Conservation (phyloP, 2,113 vertebrate species). For the Excalfactoria chinensis region DNA sequence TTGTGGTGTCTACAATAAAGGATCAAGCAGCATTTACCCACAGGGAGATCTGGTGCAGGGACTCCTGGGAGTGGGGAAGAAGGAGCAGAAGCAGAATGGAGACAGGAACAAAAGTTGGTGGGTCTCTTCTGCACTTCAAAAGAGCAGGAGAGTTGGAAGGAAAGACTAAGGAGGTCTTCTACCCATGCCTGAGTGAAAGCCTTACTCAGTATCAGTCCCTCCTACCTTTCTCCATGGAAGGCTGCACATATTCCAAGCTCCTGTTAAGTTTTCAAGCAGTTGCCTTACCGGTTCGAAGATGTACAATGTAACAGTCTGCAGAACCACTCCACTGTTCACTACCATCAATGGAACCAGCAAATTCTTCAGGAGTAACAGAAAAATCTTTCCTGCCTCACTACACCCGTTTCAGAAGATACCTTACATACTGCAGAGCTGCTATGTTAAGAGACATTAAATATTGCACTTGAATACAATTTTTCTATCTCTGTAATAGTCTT, state of each 20-base stretch:
- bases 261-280: not conserved
- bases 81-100: not conserved
- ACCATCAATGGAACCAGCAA: not conserved
- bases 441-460: not conserved
- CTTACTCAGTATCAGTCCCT: not conserved
- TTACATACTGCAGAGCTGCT: not conserved
- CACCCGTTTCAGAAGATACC: not conserved
- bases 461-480: not conserved
- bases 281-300: not conserved
- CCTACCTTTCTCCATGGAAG: not conserved
- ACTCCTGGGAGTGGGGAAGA: not conserved
- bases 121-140: not conserved
- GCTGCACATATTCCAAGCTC: not conserved
- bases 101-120: not conserved
- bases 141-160: not conserved
- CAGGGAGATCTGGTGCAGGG: not conserved
- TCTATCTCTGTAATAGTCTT: not conserved
- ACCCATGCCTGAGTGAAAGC: not conserved
- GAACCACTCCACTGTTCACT: not conserved
- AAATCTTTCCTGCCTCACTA: not conserved
- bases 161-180: not conserved
- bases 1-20: fast-evolving
- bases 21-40: not conserved
- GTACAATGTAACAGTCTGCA: not conserved
- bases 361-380: not conserved